Percentiles rank a stretch among this genome's conserved stretches.
Conservation (phyloP, 2,113 vertebrate species). For the Dromaius novaehollandiae region DNA sequence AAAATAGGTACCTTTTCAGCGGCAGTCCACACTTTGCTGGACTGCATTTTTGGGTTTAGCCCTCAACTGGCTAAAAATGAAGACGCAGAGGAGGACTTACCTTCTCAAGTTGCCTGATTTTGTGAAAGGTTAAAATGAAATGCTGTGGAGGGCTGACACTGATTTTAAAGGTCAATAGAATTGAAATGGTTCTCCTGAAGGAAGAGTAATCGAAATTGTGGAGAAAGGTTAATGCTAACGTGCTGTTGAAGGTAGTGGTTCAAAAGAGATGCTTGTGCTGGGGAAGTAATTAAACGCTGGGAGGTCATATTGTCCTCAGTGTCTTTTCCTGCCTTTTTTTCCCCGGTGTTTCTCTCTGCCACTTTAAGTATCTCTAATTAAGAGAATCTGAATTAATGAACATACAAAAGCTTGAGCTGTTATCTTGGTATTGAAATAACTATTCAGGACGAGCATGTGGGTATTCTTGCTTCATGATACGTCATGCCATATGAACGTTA, state of each 20-base stretch:
- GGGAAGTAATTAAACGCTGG: background rate
- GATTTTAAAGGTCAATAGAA: background rate
- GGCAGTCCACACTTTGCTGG: background rate
- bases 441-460: background rate
- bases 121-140: background rate
- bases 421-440: background rate
- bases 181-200: background rate
- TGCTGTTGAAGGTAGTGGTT: background rate
- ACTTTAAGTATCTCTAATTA: background rate
- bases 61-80: background rate
- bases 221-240: background rate
- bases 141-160: background rate
- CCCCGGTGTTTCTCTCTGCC: background rate
- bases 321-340: background rate
- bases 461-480: background rate
- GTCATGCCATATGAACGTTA: background rate
- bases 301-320: background rate
- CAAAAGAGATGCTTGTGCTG: background rate
- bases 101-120: background rate
- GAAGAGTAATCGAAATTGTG: background rate
- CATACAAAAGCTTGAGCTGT: background rate
- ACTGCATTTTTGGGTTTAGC: background rate
- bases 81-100: rapidly evolving
- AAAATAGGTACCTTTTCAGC: background rate
- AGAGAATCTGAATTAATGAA: background rate